Conservation (phyloP, 1,140 invertebrate genomes). For the Euwallacea similis region DNA sequence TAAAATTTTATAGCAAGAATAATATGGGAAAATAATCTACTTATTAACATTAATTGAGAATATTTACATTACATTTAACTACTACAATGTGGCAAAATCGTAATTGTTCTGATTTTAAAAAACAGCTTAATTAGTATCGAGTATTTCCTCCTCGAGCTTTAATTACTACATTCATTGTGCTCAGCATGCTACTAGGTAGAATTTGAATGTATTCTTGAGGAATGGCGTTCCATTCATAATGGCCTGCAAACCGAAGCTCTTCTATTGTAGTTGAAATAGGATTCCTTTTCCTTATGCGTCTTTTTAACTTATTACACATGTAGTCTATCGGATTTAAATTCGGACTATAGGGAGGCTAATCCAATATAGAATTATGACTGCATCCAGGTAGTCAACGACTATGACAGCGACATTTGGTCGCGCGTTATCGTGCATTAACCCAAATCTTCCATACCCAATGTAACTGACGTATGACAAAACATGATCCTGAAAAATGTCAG, state of each 20-base stretch:
- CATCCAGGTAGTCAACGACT: neutral
- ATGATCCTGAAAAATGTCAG: neutral
- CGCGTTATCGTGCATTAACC: constrained; percentile 23
- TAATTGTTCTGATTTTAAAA: constrained; percentile 2
- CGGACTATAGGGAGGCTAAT: constrained; percentile 10
- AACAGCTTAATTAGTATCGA: constrained; percentile 7
- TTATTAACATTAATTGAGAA: no score
- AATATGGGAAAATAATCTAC: neutral
- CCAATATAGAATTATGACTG: constrained; percentile 4
- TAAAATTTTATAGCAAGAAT: constrained; percentile 1
- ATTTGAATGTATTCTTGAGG: constrained; percentile 18
- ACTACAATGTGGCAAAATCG: no score
- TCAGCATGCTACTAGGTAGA: constrained; percentile 25
- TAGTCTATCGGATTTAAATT: constrained; percentile 9
- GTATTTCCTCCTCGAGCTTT: constrained; percentile 17
- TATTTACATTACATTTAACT: no score
- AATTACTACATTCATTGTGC: constrained; percentile 23
- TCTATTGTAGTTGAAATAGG: constrained; percentile 8
- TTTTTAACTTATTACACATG: constrained; percentile 10
- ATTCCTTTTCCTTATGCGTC: constrained; percentile 12
- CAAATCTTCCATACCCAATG: constrained; percentile 16
- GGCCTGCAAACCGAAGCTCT: neutral
- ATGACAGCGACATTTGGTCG: neutral
- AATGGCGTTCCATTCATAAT: constrained; percentile 16
- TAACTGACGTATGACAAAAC: constrained; percentile 20